Base-by-base conservation (phyloP, 92 coral and sea anemone species). In the Phenganax marumi region DNA sequence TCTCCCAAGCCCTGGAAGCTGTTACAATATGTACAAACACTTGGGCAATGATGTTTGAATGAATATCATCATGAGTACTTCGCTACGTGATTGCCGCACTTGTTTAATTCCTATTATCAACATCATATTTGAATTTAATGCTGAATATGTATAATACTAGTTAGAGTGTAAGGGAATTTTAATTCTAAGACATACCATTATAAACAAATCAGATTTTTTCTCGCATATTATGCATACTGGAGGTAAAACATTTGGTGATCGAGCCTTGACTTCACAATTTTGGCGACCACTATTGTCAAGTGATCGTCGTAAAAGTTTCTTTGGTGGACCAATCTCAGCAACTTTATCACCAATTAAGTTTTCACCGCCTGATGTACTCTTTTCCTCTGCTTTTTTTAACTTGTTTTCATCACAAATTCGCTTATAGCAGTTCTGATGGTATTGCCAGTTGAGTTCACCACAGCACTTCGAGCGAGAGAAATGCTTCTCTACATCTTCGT, bases 161-260 rank as follows among this genome's bases (percentile, higher is more conserved):
- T 33, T 33, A 33, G 43, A 33, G 43, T 33, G 43, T 33, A 33
- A 33, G 43, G 43, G 0, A 33, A 33, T 33, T 33, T 33, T 33
- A 33, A 1, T 33, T 33, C 43, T 33, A 33, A 33, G 43, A 56
- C 7, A 14, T 56, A 56, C 63, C 63, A 56, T 56, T 2, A 21
- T 21, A 56, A 56, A 56, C 63, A 56, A 56, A 56, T 56, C 63
- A 8, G 7, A 56, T 56, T 14, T 56, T 56, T 56, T 56, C 63
- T 21, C 63, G 63, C 63, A 56, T 56, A 56, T 56, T 56, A 56
- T 56, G 63, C 63, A 56, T 56, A 56, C 22, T 21, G 63, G 63
- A 56, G 63, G 63, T 3, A 56, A 56, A 14, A 7, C 63, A 56
- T 56, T 56, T 56, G 63, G 63, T 56, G 63, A 56, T 21, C 63